Evolutionary conservation across 1,140 invertebrate species (phyloP).

Genomic region (Diabrotica undecimpunctata): DNA sequence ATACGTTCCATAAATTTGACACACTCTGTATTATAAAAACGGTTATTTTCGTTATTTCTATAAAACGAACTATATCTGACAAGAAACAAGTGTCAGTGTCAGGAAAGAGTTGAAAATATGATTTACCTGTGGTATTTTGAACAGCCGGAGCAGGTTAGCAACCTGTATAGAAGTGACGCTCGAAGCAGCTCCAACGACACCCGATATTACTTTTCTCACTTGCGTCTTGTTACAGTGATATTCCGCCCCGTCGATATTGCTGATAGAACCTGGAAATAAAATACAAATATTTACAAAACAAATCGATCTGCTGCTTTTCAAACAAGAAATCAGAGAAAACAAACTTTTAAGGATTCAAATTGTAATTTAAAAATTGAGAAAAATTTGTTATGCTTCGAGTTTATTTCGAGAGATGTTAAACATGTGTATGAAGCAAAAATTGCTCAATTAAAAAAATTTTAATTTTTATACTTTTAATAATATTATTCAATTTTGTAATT

Average conservation of each 20-base stretch:
- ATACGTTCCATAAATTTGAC: too few relatives aligned
- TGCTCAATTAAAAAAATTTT: too few relatives aligned
- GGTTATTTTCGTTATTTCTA: too few relatives aligned
- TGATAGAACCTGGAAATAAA: conserved; percentile 79
- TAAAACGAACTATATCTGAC: too few relatives aligned
- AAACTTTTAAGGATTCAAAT: too few relatives aligned
- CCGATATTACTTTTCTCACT: conserved; percentile 85
- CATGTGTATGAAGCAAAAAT: too few relatives aligned
- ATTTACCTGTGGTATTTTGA: conserved; percentile 90
- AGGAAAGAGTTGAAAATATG: neutral
- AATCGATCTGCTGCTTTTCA: conserved; percentile 1
- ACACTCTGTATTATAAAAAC: too few relatives aligned
- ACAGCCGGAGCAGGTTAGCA: conserved; percentile 88
- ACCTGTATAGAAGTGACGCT: conserved; percentile 96
- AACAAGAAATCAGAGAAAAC: neutral
- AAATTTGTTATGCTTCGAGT: neutral
- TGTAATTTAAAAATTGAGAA: too few relatives aligned
- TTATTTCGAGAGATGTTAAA: too few relatives aligned
- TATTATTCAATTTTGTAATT: too few relatives aligned
- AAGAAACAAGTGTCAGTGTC: too few relatives aligned
- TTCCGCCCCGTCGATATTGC: conserved; percentile 87
- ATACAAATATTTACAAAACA: conserved; percentile 11
- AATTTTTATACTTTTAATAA: too few relatives aligned
- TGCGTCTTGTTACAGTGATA: conserved; percentile 84
- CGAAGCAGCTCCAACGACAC: conserved; percentile 92